phyloP scores from a whole-genome alignment of 2,797 vertebrate species.

The Lycodopsis pacificus region DNA sequence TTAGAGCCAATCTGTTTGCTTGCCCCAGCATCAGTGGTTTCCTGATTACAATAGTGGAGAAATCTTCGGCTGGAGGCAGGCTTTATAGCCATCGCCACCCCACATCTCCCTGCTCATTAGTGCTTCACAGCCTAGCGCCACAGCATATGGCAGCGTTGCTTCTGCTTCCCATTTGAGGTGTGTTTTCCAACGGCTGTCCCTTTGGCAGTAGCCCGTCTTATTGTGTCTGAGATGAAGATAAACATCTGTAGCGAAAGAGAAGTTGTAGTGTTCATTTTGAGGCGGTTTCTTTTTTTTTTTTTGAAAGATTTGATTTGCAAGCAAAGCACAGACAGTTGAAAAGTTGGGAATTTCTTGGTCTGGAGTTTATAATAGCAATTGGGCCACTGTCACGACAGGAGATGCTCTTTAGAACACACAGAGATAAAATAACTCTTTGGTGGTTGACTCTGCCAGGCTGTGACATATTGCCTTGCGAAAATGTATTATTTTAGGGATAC shows the following conservation, averaged over 20 bases:
- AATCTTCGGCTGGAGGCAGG: constrained; percentile 73
- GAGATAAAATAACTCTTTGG: constrained; percentile 3
- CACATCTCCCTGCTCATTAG: constrained; percentile 78
- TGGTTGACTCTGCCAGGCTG: not conserved
- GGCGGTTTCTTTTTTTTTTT: constrained; percentile 35
- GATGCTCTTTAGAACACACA: constrained; percentile 46
- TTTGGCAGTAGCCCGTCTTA: constrained; percentile 62
- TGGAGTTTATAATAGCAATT: not conserved
- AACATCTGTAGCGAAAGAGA: constrained; percentile 63
- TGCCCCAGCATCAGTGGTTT: constrained; percentile 55
- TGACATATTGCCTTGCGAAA: not conserved
- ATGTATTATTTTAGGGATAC: constrained; percentile 4
- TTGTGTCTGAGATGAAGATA: constrained; percentile 72
- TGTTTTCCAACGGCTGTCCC: constrained; percentile 69
- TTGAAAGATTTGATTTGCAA: constrained; percentile 2
- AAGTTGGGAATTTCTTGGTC: constrained; percentile 1
- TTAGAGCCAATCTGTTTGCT: constrained; percentile 70
- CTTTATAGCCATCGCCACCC: constrained; percentile 76
- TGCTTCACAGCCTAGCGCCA: constrained; percentile 66
- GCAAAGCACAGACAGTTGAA: not conserved
- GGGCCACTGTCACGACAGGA: constrained; percentile 48
- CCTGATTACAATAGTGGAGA: constrained; percentile 74
- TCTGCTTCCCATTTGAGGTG: constrained; percentile 73
- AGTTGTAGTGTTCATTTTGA: constrained; percentile 23
- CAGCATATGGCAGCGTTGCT: constrained; percentile 78